A percentile compares a stretch with the other conserved stretches of the same genome.
Conservation (phyloP, 2,888 invertebrate species). For the Hylaea fasciaria region DNA sequence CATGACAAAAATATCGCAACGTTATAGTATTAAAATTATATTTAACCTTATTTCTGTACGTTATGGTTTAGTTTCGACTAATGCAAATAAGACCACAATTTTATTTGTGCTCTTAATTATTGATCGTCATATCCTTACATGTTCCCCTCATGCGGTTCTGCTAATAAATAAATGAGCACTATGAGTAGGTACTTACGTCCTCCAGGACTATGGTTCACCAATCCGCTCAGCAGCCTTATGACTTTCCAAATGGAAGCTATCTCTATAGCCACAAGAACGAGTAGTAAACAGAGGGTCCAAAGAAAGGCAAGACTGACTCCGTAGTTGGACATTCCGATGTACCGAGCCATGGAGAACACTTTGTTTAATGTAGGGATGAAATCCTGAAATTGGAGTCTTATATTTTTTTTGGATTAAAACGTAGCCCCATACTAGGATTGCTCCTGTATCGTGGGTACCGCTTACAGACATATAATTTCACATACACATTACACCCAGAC, state of each 20-base stretch:
- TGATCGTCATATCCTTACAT: no score
- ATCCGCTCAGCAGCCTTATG: conserved; percentile 49
- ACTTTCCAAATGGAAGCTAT: conserved; percentile 60
- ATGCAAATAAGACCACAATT: no score
- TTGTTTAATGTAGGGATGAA: conserved; percentile 55
- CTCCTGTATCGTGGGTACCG: no score
- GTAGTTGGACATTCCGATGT: conserved; percentile 61
- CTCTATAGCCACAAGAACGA: conserved; percentile 53
- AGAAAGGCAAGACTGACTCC: conserved; percentile 47
- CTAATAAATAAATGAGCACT: background rate
- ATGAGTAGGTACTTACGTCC: conserved; percentile 59
- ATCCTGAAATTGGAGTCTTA: conserved; percentile 50
- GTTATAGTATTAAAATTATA: no score
- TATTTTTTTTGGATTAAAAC: no score
- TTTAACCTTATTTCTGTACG: no score
- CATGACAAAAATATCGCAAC: no score
- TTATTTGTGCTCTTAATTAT: no score
- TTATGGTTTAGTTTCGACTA: no score
- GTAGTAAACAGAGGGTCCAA: conserved; percentile 51
- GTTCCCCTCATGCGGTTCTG: background rate
- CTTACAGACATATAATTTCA: no score
- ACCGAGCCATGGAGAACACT: conserved; percentile 56
- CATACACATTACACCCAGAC: no score
- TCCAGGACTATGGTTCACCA: conserved; percentile 42
- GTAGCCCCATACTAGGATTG: no score